Conservation (phyloP, 2,797 vertebrate genomes). For the Acipenser ruthenus region DNA sequence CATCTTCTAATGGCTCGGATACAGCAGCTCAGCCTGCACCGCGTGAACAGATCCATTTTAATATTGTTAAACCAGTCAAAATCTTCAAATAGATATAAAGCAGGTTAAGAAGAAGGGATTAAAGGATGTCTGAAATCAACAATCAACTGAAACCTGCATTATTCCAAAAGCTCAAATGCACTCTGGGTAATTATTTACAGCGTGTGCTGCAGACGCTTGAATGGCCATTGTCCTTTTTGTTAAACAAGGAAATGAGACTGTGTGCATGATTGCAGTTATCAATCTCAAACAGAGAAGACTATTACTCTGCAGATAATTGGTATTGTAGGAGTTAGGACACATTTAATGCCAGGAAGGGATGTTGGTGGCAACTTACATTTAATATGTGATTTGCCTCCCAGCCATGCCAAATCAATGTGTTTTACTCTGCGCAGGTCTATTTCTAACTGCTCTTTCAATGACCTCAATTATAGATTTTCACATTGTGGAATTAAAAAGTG, state of each 20-base stretch:
- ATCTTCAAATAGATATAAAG: too few species aligned
- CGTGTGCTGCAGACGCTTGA: not conserved
- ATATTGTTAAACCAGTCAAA: too few species aligned
- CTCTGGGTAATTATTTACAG: too few species aligned
- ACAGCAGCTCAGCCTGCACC: too few species aligned
- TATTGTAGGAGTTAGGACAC: not conserved
- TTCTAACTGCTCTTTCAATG: conserved; percentile 53
- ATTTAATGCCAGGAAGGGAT: conserved; percentile 12
- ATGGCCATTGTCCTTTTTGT: conserved; percentile 3
- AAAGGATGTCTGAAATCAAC: too few species aligned
- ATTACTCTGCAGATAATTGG: conserved; percentile 6
- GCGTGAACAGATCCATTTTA: too few species aligned
- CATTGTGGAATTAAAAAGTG: conserved; percentile 54
- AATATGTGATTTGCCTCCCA: conserved; percentile 31
- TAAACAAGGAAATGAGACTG: conserved; percentile 8
- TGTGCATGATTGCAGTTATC: not conserved
- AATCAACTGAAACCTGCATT: too few species aligned
- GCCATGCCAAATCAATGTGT: conserved; percentile 48
- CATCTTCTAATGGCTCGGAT: too few species aligned
- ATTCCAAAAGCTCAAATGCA: too few species aligned
- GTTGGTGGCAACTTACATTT: conserved; percentile 20
- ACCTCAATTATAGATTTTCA: conserved; percentile 62
- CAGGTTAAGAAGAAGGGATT: too few species aligned
- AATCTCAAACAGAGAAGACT: not conserved
- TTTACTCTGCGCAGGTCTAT: conserved; percentile 45